Conservation (phyloP, 2,113 vertebrate genomes). For the Sarotherodon lohbergeri region DNA sequence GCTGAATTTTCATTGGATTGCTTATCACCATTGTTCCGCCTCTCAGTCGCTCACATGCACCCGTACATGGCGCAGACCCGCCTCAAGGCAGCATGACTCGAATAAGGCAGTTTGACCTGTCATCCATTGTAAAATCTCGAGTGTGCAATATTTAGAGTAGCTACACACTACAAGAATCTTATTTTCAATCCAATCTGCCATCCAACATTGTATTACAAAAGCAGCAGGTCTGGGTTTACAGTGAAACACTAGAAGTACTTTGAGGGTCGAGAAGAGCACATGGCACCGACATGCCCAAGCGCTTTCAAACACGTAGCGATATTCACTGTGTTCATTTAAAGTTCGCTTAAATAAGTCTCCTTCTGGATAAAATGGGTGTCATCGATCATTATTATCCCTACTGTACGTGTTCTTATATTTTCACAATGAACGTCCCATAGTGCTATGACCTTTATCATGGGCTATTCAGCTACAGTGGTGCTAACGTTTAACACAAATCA, state of each 20-base stretch:
- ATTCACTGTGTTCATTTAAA: not conserved
- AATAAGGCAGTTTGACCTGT: slow-evolving; percentile 14
- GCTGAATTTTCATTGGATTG: slow-evolving; percentile 8
- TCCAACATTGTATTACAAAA: not conserved
- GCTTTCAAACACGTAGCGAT: not conserved
- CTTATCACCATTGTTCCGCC: not conserved
- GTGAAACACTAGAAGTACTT: not conserved
- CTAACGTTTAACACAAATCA: slow-evolving; percentile 31
- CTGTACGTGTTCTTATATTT: not conserved
- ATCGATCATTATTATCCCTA: not conserved
- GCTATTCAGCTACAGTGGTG: slow-evolving; percentile 9
- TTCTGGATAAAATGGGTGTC: not conserved
- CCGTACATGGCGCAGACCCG: slow-evolving; percentile 5
- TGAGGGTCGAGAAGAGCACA: slow-evolving; percentile 34
- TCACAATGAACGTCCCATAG: too few relatives aligned
- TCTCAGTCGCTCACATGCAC: not conserved
- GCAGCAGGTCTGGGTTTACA: not conserved
- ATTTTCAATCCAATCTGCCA: not conserved
- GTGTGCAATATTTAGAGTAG: not conserved
- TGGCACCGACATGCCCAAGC: slow-evolving; percentile 23
- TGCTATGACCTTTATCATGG: slow-evolving; percentile 30
- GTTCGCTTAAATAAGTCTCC: not conserved
- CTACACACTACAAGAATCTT: not conserved
- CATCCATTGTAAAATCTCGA: not conserved
- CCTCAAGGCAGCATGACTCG: not conserved